Evolutionary conservation across 2,888 invertebrate species (phyloP), one percentile per base, ranked within the genome.

Genomic region (Parascotia fuliginaria): DNA sequence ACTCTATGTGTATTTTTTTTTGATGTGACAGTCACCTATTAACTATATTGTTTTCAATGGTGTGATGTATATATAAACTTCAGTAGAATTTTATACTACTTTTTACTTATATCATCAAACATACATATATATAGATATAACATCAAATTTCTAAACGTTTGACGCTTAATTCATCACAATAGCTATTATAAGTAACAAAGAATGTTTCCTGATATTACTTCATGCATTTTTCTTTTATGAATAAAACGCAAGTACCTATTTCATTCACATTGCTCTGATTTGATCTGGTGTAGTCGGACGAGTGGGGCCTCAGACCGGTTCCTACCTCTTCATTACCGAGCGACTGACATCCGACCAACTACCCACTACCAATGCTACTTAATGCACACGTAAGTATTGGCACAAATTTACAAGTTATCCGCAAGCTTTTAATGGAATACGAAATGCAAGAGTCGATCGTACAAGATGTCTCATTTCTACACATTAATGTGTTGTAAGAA

Each of bases 251-350:
- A 45, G 44, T 50, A n/a, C n/a, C n/a, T n/a, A 60, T 45, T 59
- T 49, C 53, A 67, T 64, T 60, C 54, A 62, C 38, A 40, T 47
- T 42, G 46, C 49, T 60, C 64, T 59, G 61, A 66, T 67, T 70
- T 59, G 38, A 61, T 70, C 55, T 55, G 38, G 28, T 43, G 45
- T 66, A 63, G 70, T 65, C 66, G 70, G 65, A 65, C 65, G 49
- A 46, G 48, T 22, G 54, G 16, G 40, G 41, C 31, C 37, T 15
- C 27, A 31, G 49, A 85, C 86, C 85, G 84, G 85, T 85, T 85
- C 69, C 56, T 55, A 75, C 68, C 75, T 83, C 81, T 85, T 84
- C 79, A 84, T 85, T 82, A 84, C 75, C 46, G 53, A 55, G 46
- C 55, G 53, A 60, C 65, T 52, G 59, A 60, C 59, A 64, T 52